Percentiles rank a stretch among this genome's conserved stretches.
phyloP scores from a whole-genome alignment of 2,797 vertebrate species.

The Serranus cabrilla region DNA sequence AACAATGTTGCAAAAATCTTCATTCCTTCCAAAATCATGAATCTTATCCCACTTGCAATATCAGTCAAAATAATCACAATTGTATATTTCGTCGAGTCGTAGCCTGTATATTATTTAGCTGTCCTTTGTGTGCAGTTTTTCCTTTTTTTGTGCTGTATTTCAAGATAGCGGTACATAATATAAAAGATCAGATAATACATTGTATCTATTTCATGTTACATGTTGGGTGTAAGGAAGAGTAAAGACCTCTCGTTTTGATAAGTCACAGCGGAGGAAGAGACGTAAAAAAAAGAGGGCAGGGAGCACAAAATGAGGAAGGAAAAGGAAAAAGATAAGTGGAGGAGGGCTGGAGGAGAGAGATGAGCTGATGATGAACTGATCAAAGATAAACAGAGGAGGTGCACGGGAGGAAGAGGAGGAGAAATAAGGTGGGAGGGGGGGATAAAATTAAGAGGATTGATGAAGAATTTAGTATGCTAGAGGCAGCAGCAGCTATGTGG shows the following conservation, averaged over 20 bases:
- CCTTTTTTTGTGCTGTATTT: slow-evolving; percentile 16
- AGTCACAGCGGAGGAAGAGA: slow-evolving; percentile 47
- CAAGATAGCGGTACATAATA: too few relatives aligned
- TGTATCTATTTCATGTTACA: slow-evolving; percentile 39
- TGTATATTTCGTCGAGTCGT: too few relatives aligned
- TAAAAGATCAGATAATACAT: slow-evolving; percentile 28
- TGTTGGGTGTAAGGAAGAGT: slow-evolving; percentile 44
- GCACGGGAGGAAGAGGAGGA: slow-evolving; percentile 8
- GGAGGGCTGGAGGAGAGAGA: slow-evolving; percentile 39
- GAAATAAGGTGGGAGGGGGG: not conserved
- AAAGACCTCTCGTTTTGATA: slow-evolving; percentile 59
- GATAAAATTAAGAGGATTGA: slow-evolving; percentile 43
- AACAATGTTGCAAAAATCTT: too few relatives aligned
- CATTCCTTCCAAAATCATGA: too few relatives aligned
- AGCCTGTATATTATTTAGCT: too few relatives aligned
- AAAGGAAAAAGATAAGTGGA: slow-evolving; percentile 38
- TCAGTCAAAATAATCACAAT: too few relatives aligned
- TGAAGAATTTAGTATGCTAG: slow-evolving; percentile 69
- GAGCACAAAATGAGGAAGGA: slow-evolving; percentile 27
- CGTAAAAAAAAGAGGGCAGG: slow-evolving; percentile 51
- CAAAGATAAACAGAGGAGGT: slow-evolving; percentile 57
- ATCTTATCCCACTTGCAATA: too few relatives aligned
- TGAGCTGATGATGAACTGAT: slow-evolving; percentile 64
- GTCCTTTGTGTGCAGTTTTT: not conserved
- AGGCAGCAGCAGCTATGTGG: slow-evolving; percentile 34